Percentiles rank a stretch among this genome's conserved stretches.
phyloP scores from a whole-genome alignment of 2,888 invertebrate genomes.

The Nemurella pictetii region DNA sequence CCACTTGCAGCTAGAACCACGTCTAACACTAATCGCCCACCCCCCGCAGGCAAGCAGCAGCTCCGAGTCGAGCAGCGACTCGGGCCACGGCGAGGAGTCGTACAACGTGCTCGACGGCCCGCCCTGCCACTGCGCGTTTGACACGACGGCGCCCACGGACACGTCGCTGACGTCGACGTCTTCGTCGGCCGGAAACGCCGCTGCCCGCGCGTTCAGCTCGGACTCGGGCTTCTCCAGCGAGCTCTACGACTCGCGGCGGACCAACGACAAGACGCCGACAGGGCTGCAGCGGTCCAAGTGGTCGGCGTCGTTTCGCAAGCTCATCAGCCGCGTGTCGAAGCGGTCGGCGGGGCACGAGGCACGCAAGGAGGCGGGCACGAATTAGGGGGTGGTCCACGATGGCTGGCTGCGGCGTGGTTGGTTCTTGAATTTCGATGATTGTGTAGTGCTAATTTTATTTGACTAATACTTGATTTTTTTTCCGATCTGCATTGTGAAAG shows the following conservation, averaged over 20 bases:
- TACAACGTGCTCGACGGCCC: constrained; percentile 49
- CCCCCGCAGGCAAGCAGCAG: constrained; percentile 37
- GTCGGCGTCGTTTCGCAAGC: constrained; percentile 64
- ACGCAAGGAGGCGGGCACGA: constrained; percentile 10
- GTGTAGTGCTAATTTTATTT: not conserved
- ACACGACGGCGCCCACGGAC: constrained; percentile 40
- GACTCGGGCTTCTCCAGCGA: constrained; percentile 59
- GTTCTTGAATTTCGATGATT: not conserved
- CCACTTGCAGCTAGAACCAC: no score
- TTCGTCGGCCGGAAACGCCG: constrained; percentile 48
- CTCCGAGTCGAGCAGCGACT: constrained; percentile 45
- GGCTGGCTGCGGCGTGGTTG: not conserved
- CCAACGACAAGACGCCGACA: constrained; percentile 31
- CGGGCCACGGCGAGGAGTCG: constrained; percentile 50
- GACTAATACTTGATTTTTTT: not conserved
- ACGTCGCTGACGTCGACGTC: constrained; percentile 42
- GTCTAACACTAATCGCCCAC: not conserved
- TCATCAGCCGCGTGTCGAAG: constrained; percentile 50
- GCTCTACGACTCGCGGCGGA: constrained; percentile 51
- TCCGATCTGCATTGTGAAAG: not conserved
- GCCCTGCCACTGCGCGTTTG: constrained; percentile 48
- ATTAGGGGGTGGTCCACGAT: not conserved
- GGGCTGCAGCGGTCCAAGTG: constrained; percentile 59
- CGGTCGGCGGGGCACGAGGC: constrained; percentile 31
- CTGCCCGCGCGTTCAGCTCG: constrained; percentile 53